Conservation (phyloP, 2,113 vertebrate genomes). For the Thryonomys swinderianus region DNA sequence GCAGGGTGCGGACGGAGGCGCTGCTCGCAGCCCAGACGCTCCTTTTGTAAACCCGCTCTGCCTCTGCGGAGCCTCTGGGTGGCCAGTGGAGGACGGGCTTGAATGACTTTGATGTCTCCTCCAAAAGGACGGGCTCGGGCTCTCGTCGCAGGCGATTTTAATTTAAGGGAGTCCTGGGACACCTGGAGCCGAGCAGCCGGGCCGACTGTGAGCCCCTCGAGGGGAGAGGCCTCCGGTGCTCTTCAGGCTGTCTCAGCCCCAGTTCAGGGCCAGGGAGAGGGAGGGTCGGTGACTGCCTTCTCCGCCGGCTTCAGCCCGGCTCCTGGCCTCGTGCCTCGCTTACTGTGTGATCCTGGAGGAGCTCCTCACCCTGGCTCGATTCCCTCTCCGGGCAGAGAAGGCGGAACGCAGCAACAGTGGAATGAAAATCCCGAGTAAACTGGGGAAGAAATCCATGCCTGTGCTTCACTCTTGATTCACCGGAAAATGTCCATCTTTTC, state of each 20-base stretch:
- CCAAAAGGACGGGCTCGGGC: background rate
- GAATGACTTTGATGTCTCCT: background rate
- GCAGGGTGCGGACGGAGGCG: background rate
- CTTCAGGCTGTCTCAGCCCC: background rate
- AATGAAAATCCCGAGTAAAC: background rate
- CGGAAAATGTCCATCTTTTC: background rate
- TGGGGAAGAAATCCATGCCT: background rate
- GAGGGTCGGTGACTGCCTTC: background rate
- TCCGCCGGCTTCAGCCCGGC: background rate
- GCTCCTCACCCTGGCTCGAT: background rate
- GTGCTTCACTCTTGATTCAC: background rate
- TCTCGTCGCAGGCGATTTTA: rapidly evolving
- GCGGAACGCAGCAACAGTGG: background rate
- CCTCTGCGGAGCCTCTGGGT: background rate
- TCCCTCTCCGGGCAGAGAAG: background rate
- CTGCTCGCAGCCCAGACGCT: background rate
- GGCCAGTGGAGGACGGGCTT: background rate
- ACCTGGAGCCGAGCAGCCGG: no score
- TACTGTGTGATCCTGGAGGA: background rate
- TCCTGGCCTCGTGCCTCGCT: background rate
- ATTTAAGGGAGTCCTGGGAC: background rate
- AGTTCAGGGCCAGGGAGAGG: background rate
- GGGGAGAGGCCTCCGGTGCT: background rate
- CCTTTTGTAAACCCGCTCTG: background rate
- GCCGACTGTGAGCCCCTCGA: background rate